Conservation (phyloP, 2,797 vertebrate genomes). For the Myoxocephalus aenaeus region DNA sequence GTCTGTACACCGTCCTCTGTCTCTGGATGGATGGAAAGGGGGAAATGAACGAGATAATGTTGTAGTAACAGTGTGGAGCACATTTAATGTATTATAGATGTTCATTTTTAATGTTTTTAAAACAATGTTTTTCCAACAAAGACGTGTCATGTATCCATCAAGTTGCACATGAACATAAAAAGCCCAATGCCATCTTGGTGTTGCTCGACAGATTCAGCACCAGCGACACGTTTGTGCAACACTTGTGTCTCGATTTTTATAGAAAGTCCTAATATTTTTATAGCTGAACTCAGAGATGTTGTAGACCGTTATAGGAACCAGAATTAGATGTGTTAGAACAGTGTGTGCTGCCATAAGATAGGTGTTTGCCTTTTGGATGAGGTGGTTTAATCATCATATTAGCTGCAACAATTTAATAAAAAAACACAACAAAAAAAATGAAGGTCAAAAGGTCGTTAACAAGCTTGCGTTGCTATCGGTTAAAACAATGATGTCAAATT, state of each 20-base stretch:
- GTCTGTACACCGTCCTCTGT: conserved; percentile 94
- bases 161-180: neutral
- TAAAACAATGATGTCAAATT: neutral
- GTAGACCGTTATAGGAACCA: neutral
- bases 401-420: neutral
- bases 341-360: neutral
- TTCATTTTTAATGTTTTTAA: too few relatives aligned
- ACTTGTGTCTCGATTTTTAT: neutral
- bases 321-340: conserved; percentile 10
- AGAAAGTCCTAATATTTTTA: neutral
- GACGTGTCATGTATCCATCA: neutral
- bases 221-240: conserved; percentile 1
- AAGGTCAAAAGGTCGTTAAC: neutral
- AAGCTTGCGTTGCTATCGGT: neutral
- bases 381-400: neutral
- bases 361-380: neutral
- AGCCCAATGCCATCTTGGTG: neutral
- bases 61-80: neutral
- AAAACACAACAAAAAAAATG: neutral
- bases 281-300: neutral
- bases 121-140: too few relatives aligned
- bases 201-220: neutral
- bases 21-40: conserved; percentile 77
- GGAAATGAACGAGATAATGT: neutral
- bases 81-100: neutral